These are phyloP conservation scores for Ornithorhynchus anatinus DNA, from an alignment of 2,113 vertebrate species.

Conservation along the genomic window DNA sequence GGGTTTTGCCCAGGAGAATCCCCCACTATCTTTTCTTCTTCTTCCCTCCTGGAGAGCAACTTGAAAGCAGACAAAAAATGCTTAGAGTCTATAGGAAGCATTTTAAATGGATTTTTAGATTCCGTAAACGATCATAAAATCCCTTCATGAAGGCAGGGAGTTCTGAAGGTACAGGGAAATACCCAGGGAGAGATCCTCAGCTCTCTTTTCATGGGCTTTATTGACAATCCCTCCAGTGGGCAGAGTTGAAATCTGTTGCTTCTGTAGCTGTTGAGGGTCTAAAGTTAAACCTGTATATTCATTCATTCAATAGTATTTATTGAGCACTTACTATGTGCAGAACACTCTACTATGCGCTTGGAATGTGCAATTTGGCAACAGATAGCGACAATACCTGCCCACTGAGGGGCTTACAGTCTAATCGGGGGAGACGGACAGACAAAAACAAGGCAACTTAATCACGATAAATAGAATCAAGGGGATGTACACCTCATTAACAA, in stretches of 20 bases:
- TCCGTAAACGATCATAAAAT: too few relatives aligned
- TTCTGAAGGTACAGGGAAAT: constrained; percentile 9
- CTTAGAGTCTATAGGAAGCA: neutral
- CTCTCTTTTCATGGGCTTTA: constrained; percentile 39
- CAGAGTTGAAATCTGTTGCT: constrained; percentile 18
- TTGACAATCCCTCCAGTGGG: constrained; percentile 40
- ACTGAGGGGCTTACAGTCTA: too few relatives aligned
- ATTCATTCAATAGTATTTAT: too few relatives aligned
- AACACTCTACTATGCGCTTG: too few relatives aligned
- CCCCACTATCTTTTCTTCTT: neutral
- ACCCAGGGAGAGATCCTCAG: constrained; percentile 12
- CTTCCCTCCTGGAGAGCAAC: neutral
- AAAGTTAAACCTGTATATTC: constrained; percentile 14
- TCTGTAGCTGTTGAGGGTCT: constrained; percentile 7
- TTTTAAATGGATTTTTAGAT: neutral
- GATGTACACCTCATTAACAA: too few relatives aligned
- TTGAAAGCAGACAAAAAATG: neutral
- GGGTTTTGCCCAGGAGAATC: too few relatives aligned
- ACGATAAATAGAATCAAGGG: too few relatives aligned
- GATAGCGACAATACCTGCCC: too few relatives aligned
- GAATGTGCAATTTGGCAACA: too few relatives aligned
- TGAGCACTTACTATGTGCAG: too few relatives aligned
- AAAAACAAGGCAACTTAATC: too few relatives aligned
- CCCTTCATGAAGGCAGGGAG: constrained; percentile 19
- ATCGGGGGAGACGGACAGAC: too few relatives aligned